phyloP scores from a whole-genome alignment of 2,888 invertebrate species.

The Neuroscelio doddi region DNA sequence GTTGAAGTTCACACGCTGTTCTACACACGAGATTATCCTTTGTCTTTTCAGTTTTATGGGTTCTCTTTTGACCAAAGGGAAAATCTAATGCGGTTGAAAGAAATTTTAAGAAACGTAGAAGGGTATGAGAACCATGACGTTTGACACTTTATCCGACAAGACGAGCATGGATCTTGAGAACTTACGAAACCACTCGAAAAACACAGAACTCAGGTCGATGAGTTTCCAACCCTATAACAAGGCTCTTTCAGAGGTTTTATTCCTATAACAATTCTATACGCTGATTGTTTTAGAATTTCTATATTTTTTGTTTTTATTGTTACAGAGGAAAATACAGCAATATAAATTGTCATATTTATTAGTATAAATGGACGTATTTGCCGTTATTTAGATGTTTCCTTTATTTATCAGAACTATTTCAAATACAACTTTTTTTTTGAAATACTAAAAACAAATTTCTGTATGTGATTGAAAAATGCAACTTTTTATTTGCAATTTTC shows the following conservation, averaged over 20 bases:
- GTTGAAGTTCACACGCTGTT: conserved; percentile 13
- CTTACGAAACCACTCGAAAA: conserved; percentile 31
- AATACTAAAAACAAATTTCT: no score
- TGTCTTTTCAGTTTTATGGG: conserved; percentile 25
- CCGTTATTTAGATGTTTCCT: no score
- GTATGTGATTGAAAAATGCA: no score
- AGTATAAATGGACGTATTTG: no score
- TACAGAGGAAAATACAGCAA: no score
- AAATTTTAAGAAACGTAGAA: conserved; percentile 28
- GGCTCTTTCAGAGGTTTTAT: conserved; percentile 27
- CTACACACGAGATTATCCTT: conserved; percentile 23
- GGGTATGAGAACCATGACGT: conserved; percentile 29
- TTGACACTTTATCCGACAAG: conserved; percentile 35
- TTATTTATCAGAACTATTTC: no score
- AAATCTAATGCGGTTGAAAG: conserved; percentile 19
- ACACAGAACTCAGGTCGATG: conserved; percentile 17
- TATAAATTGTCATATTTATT: no score
- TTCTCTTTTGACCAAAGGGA: conserved; percentile 17
- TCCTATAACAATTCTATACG: conserved; percentile 18
- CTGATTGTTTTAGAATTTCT: conserved; percentile 20
- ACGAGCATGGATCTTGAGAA: conserved; percentile 25
- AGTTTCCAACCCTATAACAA: conserved; percentile 27
- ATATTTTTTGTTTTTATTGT: neutral
- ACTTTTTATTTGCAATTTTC: no score
- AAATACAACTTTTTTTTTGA: no score